These are phyloP conservation scores for Carcharodon carcharias DNA, from an alignment of 2,797 vertebrate genomes.

Conservation along the genomic window DNA sequence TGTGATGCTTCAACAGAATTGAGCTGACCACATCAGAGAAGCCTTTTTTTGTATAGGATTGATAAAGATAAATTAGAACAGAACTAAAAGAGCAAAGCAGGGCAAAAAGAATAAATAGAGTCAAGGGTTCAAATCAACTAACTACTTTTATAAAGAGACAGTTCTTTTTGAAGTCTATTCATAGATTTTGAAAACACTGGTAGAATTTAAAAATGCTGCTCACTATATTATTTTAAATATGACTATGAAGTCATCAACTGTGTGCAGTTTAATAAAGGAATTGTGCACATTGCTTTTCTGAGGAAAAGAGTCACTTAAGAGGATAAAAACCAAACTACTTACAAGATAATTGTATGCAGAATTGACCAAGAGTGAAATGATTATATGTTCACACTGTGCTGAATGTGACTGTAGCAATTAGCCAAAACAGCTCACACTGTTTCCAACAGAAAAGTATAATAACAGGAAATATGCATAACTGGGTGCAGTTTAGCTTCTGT, in stretches of 20 bases:
- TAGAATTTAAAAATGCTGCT: not conserved
- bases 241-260: not conserved
- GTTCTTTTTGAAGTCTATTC: not conserved
- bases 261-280: not conserved
- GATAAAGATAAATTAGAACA: not conserved
- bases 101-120: not conserved
- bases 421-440: not conserved
- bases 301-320: not conserved
- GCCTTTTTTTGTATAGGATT: not conserved
- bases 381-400: not conserved
- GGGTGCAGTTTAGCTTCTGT: not conserved
- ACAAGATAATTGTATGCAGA: not conserved
- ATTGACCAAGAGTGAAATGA: not conserved
- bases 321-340: not conserved
- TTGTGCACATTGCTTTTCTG: not conserved
- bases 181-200: not conserved
- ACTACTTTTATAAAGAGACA: not conserved
- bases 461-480: slow-evolving; percentile 12
- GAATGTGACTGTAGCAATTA: not conserved
- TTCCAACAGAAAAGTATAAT: not conserved
- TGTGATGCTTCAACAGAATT: not conserved
- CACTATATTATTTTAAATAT: not conserved
- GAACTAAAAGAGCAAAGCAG: not conserved
- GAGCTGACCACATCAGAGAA: not conserved
- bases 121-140: not conserved